A percentile compares a stretch with the other conserved stretches of the same genome.
These are phyloP conservation scores for Nyctibius bracteatus DNA, from an alignment of 2,113 vertebrate genomes.

Conservation along the genomic window DNA sequence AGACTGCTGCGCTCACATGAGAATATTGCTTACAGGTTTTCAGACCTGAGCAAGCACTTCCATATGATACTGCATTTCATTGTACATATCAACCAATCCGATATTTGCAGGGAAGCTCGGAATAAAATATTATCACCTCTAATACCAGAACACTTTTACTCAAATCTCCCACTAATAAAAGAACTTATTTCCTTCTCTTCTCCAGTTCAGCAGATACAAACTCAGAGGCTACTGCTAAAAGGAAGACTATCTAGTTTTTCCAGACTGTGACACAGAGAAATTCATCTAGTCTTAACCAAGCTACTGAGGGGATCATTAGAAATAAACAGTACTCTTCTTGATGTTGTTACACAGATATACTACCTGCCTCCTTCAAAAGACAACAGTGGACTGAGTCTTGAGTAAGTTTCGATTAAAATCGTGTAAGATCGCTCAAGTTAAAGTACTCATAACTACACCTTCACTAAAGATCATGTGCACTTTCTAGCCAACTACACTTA, in stretches of 20 bases:
- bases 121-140: not conserved
- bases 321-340: not conserved
- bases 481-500: not conserved
- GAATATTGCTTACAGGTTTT: not conserved
- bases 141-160: not conserved
- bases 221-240: not conserved
- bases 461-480: not conserved
- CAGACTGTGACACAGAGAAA: not conserved
- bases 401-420: not conserved
- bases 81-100: not conserved
- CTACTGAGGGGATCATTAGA: not conserved
- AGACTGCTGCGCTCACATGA: not conserved
- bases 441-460: not conserved
- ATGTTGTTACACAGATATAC: not conserved
- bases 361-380: not conserved
- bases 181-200: not conserved
- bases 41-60: not conserved
- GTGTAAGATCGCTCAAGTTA: not conserved
- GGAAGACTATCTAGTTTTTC: not conserved
- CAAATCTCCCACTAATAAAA: not conserved
- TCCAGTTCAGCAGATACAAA: not conserved
- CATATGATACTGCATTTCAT: not conserved
- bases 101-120: not conserved
- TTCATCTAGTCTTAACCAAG: not conserved
- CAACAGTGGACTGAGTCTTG: not conserved